Evolutionary conservation across 2,888 invertebrate genomes (phyloP).

Genomic region (Brachyptera putata): DNA sequence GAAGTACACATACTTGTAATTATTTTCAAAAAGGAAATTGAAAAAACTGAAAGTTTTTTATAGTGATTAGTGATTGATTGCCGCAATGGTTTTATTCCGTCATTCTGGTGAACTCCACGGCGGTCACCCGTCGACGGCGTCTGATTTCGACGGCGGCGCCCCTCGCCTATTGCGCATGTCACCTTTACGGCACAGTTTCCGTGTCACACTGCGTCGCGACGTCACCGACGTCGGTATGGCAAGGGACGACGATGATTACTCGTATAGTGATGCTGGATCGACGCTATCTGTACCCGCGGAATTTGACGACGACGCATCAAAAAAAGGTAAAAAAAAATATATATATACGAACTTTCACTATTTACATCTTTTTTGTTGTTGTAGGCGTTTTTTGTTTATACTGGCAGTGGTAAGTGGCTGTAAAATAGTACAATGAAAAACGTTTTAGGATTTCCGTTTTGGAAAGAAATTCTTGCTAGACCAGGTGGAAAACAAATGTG

Average conservation of each 20-base stretch:
- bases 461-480: no score
- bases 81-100: constrained; percentile 27
- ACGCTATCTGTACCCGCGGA: constrained; percentile 26
- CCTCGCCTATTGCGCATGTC: constrained; percentile 58
- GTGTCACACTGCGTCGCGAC: constrained; percentile 48
- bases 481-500: no score
- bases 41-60: no score
- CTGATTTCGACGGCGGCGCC: constrained; percentile 54
- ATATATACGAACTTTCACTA: background rate
- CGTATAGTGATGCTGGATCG: constrained; percentile 24
- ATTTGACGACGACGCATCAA: constrained; percentile 13
- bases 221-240: background rate
- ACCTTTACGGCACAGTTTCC: constrained; percentile 54
- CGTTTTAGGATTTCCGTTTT: no score
- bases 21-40: no score
- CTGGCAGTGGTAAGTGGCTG: background rate
- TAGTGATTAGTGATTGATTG: no score
- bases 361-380: background rate
- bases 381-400: background rate
- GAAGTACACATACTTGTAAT: no score
- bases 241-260: constrained; percentile 13
- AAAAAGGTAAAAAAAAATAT: constrained; percentile 12
- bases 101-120: constrained; percentile 10
- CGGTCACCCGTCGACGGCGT: background rate
- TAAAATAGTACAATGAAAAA: no score